These are phyloP conservation scores for Gallinago nigripennis DNA, from an alignment of 2,797 vertebrate genomes.

Conservation along the genomic window DNA sequence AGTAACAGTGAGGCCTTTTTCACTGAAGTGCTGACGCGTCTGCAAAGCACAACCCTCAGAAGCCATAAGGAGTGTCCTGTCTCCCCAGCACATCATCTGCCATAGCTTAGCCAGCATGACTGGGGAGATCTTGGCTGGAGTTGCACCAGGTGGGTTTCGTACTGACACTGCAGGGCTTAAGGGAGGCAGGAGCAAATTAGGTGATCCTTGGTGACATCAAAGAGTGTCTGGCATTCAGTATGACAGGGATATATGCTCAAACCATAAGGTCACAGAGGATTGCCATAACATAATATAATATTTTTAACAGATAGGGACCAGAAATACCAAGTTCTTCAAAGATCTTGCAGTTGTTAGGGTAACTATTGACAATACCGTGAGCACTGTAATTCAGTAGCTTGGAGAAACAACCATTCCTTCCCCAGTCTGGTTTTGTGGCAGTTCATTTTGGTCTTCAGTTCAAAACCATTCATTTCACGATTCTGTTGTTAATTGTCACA, in stretches of 20 bases:
- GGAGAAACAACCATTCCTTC: neutral
- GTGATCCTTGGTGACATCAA: neutral
- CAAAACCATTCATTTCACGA: fast-evolving
- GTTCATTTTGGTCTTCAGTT: neutral
- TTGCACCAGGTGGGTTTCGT: neutral
- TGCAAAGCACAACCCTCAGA: neutral
- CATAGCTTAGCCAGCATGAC: neutral
- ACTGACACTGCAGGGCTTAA: neutral
- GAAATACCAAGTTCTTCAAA: neutral
- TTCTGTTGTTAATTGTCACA: neutral
- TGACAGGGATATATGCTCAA: neutral
- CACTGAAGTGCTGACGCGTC: too few relatives aligned
- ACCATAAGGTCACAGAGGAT: neutral
- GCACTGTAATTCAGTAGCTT: neutral
- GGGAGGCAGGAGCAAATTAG: neutral
- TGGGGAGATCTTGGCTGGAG: neutral
- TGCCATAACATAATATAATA: neutral
- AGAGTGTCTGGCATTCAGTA: neutral
- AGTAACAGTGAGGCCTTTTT: neutral
- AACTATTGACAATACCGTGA: neutral
- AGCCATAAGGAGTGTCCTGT: neutral
- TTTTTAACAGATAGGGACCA: neutral
- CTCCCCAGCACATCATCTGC: neutral
- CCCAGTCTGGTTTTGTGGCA: neutral
- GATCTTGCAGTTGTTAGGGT: neutral